Evolutionary conservation across 2,797 vertebrate genomes (phyloP).

Genomic region (Benthosema pterotum): DNA sequence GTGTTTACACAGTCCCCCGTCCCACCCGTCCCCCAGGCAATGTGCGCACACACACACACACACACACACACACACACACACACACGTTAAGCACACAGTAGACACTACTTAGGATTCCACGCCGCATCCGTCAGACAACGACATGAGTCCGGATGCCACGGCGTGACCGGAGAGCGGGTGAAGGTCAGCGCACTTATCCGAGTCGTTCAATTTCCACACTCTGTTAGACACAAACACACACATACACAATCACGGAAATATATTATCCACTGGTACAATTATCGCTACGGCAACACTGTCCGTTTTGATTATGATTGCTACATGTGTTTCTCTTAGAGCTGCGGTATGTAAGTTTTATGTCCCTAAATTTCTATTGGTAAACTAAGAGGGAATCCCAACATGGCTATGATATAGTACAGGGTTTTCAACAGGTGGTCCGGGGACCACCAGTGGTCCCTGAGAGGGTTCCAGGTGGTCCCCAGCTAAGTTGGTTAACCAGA

Average conservation of each 20-base stretch:
- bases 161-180: slow-evolving; percentile 44
- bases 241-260: slow-evolving; percentile 35
- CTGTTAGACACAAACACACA: slow-evolving; percentile 25
- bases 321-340: slow-evolving; percentile 22
- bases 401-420: too few species aligned
- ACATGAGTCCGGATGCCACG: slow-evolving; percentile 25
- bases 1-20: slow-evolving; percentile 17
- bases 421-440: too few species aligned
- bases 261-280: slow-evolving; percentile 41
- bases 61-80: slow-evolving; percentile 3
- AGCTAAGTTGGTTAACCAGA: too few species aligned
- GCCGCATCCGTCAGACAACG: slow-evolving; percentile 17
- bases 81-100: background rate
- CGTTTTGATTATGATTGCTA: slow-evolving; percentile 53
- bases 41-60: background rate
- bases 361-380: too few species aligned
- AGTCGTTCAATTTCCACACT: slow-evolving; percentile 54
- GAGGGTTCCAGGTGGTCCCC: too few species aligned
- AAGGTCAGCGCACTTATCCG: slow-evolving; percentile 55
- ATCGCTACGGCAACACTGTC: slow-evolving; percentile 40
- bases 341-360: too few species aligned
- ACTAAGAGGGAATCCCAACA: too few species aligned
- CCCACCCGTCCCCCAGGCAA: background rate
- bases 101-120: slow-evolving; percentile 32
- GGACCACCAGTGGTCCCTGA: too few species aligned